Base-by-base conservation (phyloP, 2,113 vertebrate genomes). In the Brachypteracias leptosomus region DNA sequence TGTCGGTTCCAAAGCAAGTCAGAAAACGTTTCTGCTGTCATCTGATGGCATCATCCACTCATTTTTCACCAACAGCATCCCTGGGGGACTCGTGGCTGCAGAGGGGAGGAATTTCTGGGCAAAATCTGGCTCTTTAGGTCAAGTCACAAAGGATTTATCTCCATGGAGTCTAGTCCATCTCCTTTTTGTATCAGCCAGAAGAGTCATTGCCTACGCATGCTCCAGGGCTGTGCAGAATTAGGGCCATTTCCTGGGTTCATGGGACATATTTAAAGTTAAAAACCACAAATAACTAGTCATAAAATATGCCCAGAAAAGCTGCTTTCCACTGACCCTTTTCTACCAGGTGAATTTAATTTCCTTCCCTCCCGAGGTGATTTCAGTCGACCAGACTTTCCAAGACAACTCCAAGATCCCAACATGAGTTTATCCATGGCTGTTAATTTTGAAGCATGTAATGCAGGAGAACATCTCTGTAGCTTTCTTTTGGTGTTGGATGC, bases 311-410 rank as follows among this genome's bases (percentile, higher is more conserved):
- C 68, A 90, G 42, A 91, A 58, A 80, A 96, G 31, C 25, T 86
- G 2, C 80, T 96, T 96, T 58, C 74, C 54, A 47, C 33, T 89
- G 74, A 66, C 47, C 16, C 92, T 95, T 62, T 55, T 80, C 52
- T 89, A 17, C 26, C 58, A 16, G 29, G 42, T 59, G 65, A 94
- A 80, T 93, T 95, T 47, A 55, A 90, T 71, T 86, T 82, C 26
- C 13, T 96, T 96, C 92, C 77, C 78, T 95, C n/a, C 52, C 67
- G 44, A 82, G 54, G 62, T 76, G 33, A 63, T 90, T 95, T 97
- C 76, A 47, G 71, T 54, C 52, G 68, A 61, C 42, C 35, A 75
- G 46, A 26, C 24, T 65, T 85, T 68, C 46, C 52, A n/a, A 75
- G 81, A 22, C 33, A 91, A 61, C 38, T 70, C 42, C 84, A 93